Percentiles rank a stretch among this genome's conserved stretches.
Evolutionary conservation across 2,113 vertebrate genomes (phyloP).

Genomic region (Zapornia atra): DNA sequence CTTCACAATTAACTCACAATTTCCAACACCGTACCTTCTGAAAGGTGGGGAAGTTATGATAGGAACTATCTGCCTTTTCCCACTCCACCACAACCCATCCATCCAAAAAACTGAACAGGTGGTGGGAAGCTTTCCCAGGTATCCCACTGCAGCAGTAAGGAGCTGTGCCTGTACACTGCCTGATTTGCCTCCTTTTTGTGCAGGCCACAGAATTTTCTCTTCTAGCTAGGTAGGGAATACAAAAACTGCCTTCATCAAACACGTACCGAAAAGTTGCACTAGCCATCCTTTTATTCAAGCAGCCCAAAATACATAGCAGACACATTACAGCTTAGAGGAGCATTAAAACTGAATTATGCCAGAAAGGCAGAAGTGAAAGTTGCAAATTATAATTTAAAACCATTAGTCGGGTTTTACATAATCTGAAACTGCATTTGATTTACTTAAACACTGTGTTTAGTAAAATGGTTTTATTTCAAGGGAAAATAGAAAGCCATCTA

Average conservation of each 20-base stretch:
- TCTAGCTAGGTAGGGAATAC: background rate
- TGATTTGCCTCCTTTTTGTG: background rate
- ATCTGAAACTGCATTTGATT: slow-evolving; percentile 28
- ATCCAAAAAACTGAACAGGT: fast-evolving
- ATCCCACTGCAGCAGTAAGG: background rate
- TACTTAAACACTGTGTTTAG: slow-evolving; percentile 2
- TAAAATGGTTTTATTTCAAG: slow-evolving; percentile 18
- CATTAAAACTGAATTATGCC: slow-evolving; percentile 17
- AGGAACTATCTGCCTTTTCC: background rate
- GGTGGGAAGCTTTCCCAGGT: background rate
- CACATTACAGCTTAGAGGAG: background rate
- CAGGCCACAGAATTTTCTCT: background rate
- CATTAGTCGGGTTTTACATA: slow-evolving; percentile 33
- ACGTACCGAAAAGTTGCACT: background rate
- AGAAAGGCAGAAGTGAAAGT: background rate
- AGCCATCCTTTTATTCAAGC: background rate
- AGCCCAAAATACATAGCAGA: background rate
- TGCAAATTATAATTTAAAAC: slow-evolving; percentile 26
- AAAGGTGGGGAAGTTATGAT: background rate
- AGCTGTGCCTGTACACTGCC: background rate
- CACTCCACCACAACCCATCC: background rate
- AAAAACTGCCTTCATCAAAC: background rate
- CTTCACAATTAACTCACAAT: background rate
- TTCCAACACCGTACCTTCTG: background rate
- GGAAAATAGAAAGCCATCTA: background rate